Evolutionary conservation across 2,797 vertebrate genomes (phyloP), one percentile per base, ranked within the genome.

Genomic region (Neostethus bicornis): DNA sequence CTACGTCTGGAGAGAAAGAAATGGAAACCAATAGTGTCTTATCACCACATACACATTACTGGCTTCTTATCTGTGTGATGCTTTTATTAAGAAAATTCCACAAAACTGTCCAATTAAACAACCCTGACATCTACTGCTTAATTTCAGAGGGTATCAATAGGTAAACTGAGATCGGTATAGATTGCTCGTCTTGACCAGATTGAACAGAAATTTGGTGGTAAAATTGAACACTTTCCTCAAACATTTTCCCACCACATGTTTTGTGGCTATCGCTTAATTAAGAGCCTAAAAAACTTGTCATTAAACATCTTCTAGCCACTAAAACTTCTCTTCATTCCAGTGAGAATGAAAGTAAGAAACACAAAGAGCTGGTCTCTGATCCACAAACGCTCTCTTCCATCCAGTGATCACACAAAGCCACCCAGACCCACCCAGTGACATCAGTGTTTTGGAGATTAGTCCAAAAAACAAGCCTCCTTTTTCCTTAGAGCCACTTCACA

Each of bases 361-460:
- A 16, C 9, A 32, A 7, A 56, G 16, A 54, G 24, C 14, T 25
- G 16, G 54, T 64, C 48, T 70, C 41, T 28, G 19, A 32, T 57
- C 65, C 67, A 70, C 54, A 57, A 48, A 20, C 21, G 41, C 43
- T 41, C 62, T 52, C 43, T 69, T 87, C 70, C 66, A 56, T 67
- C 57, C 83, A 71, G 64, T 72, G 73, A 81, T 85, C 80, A 75
- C 73, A 85, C 77, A 52, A 56, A 62, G 73, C 47, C 70, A 75
- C 53, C 34, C 47, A 47, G 85, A 39, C 76, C 83, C 85, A 79
- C 86, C 86, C 87, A 70, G 61, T 87, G 85, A 89, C 80, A 84
- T 87, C 85, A 88, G 51, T 77, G n/a, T 63, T 73, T 75, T 25
- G 59, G 68, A 5, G 35, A 75, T 62, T 57, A 21, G 66, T 74